Evolutionary conservation across 2,888 invertebrate species (phyloP).

Genomic region (Anthrax anthrax): DNA sequence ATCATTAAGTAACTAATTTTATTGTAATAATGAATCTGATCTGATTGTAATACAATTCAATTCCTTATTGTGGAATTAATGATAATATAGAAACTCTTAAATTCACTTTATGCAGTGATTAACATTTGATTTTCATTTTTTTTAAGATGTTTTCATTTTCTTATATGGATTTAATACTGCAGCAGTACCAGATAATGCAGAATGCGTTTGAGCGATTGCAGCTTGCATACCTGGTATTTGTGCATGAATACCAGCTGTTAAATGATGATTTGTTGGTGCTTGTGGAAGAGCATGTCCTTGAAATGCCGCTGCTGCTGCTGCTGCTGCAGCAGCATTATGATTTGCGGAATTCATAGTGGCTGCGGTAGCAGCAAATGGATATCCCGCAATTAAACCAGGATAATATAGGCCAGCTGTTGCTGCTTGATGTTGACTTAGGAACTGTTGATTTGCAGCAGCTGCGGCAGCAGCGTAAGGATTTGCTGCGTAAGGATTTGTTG

Average conservation of each 20-base stretch:
- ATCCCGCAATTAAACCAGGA: slow-evolving; percentile 37
- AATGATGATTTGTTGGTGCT: background rate
- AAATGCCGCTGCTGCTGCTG: slow-evolving; percentile 22
- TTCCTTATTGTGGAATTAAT: no score
- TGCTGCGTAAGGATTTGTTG: slow-evolving; percentile 19
- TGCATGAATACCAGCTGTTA: slow-evolving; percentile 7
- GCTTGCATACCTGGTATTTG: slow-evolving; percentile 4
- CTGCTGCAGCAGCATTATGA: slow-evolving; percentile 38
- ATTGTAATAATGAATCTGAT: no score
- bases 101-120: no score
- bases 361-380: slow-evolving; percentile 34
- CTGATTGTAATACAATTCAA: no score
- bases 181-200: slow-evolving; percentile 21
- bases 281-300: slow-evolving; percentile 5
- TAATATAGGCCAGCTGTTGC: slow-evolving; percentile 25
- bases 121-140: no score
- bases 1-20: no score
- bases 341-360: slow-evolving; percentile 23
- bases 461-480: slow-evolving; percentile 15
- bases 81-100: no score
- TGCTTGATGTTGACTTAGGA: slow-evolving; percentile 2
- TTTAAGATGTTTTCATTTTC: slow-evolving; percentile 68
- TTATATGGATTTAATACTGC: slow-evolving; percentile 70
- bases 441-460: slow-evolving; percentile 15
- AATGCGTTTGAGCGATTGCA: slow-evolving; percentile 16